Conservation (phyloP, 2,797 vertebrate genomes). For the Sciurus vulgaris region DNA sequence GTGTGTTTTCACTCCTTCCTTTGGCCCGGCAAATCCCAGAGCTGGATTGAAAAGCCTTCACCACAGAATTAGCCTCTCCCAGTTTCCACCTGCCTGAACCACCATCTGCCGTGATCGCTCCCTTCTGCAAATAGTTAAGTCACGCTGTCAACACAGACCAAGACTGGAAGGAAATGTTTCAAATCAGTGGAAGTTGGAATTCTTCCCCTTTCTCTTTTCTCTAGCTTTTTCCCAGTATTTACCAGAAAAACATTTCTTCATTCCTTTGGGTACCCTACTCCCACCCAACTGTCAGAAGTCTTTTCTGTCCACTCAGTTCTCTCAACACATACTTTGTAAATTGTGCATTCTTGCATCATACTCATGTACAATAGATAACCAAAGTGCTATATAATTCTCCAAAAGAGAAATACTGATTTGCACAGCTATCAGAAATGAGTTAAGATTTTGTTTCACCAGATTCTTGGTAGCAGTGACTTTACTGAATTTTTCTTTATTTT, state of each 20-base stretch:
- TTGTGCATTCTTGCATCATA: neutral
- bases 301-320: neutral
- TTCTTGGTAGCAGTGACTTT: neutral
- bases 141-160: neutral
- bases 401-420: neutral
- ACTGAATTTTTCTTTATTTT: slow-evolving; percentile 1
- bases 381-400: neutral
- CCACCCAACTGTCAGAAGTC: neutral
- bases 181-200: neutral
- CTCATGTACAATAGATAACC: neutral
- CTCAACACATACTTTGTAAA: slow-evolving; percentile 5
- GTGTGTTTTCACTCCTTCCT: neutral
- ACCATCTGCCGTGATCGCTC: neutral
- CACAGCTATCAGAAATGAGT: neutral
- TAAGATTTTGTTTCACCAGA: neutral
- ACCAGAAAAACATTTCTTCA: neutral
- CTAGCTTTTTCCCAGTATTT: slow-evolving; percentile 38
- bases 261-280: neutral
- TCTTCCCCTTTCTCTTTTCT: neutral
- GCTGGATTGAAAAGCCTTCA: neutral
- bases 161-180: neutral
- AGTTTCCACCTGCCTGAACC: neutral
- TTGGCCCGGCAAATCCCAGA: neutral
- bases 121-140: slow-evolving; percentile 39
- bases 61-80: neutral